Percentiles rank a stretch among this genome's conserved stretches.
These are phyloP conservation scores for Philonicus albiceps DNA, from an alignment of 2,888 invertebrate species.

Conservation along the genomic window DNA sequence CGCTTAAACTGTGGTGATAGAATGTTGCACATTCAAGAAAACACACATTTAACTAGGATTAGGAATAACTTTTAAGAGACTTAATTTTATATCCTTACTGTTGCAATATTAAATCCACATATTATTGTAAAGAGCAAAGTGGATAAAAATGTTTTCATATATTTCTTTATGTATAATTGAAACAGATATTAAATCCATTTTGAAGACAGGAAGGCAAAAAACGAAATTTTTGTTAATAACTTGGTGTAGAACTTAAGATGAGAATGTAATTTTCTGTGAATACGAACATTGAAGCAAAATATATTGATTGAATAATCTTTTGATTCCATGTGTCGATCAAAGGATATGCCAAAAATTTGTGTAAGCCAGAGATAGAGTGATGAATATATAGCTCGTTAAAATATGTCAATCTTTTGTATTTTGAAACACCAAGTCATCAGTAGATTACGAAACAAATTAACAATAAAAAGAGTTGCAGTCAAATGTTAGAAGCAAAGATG, in stretches of 20 bases:
- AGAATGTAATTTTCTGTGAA: not conserved
- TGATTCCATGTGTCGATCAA: not conserved
- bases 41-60: not conserved
- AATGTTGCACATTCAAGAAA: constrained; percentile 19
- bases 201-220: not conserved
- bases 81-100: constrained; percentile 2
- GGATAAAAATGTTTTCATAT: not conserved
- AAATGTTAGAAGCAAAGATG: constrained; percentile 15
- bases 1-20: constrained; percentile 32
- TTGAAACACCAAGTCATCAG: not conserved
- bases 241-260: not conserved
- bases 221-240: not conserved
- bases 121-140: not conserved
- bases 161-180: not conserved
- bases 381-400: not conserved
- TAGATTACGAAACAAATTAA: not conserved
- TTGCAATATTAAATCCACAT: not conserved
- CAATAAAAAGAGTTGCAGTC: constrained; percentile 19
- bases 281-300: not conserved
- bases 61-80: not conserved
- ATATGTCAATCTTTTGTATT: not conserved
- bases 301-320: not conserved
- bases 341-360: not conserved
- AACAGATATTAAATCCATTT: not conserved
- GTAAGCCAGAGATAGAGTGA: not conserved